phyloP scores from a whole-genome alignment of 2,888 invertebrate species.

The Mimachlamys varia region DNA sequence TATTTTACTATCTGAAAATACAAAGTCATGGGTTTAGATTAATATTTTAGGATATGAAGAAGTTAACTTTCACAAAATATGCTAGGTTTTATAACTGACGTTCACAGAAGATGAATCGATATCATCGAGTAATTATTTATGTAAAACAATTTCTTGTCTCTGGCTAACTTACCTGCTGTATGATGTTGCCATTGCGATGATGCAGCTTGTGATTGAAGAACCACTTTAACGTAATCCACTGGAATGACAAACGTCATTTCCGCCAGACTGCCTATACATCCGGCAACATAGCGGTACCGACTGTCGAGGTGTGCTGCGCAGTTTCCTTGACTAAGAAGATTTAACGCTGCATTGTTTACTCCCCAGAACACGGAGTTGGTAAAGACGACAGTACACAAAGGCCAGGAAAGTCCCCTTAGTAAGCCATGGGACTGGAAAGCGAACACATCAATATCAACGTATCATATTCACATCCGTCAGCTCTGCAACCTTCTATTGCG shows the following conservation, averaged over 20 bases:
- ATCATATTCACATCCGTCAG: too few species aligned
- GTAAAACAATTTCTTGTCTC: too few species aligned
- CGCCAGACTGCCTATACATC: neutral
- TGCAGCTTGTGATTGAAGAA: slow-evolving; percentile 19
- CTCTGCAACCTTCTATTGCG: too few species aligned
- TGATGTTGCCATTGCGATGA: neutral
- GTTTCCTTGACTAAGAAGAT: neutral
- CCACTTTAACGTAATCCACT: neutral
- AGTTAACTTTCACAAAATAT: neutral
- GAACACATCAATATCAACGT: neutral
- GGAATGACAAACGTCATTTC: slow-evolving; percentile 27
- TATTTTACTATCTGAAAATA: neutral
- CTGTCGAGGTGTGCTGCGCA: neutral
- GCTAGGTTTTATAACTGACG: too few species aligned
- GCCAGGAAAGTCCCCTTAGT: neutral
- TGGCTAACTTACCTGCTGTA: neutral
- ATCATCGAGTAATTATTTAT: too few species aligned
- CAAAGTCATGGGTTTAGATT: neutral
- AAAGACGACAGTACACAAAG: neutral
- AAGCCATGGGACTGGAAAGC: neutral
- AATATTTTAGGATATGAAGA: neutral
- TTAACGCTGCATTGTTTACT: neutral
- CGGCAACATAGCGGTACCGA: neutral
- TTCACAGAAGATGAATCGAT: too few species aligned
- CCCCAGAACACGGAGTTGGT: neutral